Evolutionary conservation across 2,113 vertebrate genomes (phyloP).

Genomic region (Colinus virginianus): DNA sequence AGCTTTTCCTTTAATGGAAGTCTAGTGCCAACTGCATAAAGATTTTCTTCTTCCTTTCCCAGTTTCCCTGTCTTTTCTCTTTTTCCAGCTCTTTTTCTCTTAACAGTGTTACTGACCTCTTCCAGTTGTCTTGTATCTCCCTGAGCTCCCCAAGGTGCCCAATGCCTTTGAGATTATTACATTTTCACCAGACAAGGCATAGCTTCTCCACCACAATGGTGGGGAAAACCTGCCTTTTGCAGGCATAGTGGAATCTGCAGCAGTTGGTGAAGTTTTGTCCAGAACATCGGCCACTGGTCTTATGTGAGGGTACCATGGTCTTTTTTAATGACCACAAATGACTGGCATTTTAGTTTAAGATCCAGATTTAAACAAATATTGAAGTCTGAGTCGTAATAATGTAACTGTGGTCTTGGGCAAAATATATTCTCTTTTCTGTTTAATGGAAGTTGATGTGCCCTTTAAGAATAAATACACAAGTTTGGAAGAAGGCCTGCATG

Average conservation of each 20-base stretch:
- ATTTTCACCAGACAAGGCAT: background rate
- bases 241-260: background rate
- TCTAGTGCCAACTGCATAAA: background rate
- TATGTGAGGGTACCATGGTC: background rate
- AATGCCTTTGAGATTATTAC: background rate
- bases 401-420: background rate
- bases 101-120: background rate
- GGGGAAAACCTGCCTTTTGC: background rate
- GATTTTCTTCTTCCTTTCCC: background rate
- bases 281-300: background rate
- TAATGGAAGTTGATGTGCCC: background rate
- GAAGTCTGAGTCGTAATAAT: background rate
- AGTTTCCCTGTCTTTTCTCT: background rate
- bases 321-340: background rate
- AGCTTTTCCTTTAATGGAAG: background rate
- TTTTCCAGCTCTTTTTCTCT: background rate
- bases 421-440: background rate
- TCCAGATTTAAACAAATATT: background rate
- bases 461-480: constrained; percentile 16
- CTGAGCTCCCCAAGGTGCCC: background rate
- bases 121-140: background rate
- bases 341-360: constrained; percentile 1
- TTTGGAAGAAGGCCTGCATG: background rate
- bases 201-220: background rate
- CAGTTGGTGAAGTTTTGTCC: background rate